These are phyloP conservation scores for Chironomus striatipennis DNA, from an alignment of 1,140 invertebrate genomes.

Conservation along the genomic window DNA sequence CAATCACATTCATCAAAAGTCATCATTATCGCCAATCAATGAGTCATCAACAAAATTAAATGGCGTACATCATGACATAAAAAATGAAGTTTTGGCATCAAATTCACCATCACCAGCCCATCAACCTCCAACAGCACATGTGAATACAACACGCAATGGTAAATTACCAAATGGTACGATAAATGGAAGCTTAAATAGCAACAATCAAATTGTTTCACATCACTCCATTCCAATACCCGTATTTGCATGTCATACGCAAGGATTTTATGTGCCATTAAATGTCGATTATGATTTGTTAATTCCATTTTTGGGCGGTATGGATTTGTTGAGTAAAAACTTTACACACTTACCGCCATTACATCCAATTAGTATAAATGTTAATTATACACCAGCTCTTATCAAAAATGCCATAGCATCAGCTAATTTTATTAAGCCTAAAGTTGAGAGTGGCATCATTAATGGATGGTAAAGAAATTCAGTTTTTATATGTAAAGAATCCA, in stretches of 20 bases:
- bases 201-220: conserved; percentile 32
- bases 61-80: not conserved
- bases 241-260: conserved; percentile 73
- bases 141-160: conserved; percentile 20
- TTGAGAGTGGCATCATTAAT: not conserved
- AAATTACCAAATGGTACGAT: conserved; percentile 28
- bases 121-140: conserved; percentile 26
- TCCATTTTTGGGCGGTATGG: conserved; percentile 55
- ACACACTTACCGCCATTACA: conserved; percentile 56
- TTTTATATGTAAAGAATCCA: not conserved
- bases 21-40: not conserved
- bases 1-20: not conserved
- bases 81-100: conserved; percentile 7
- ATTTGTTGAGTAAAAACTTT: conserved; percentile 45
- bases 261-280: conserved; percentile 86
- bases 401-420: conserved; percentile 13
- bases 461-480: conserved; percentile 20
- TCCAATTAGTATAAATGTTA: conserved; percentile 85
- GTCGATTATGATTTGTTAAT: conserved; percentile 67
- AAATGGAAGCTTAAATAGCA: conserved; percentile 32
- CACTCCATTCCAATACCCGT: conserved; percentile 53
- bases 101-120: conserved; percentile 29
- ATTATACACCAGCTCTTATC: conserved; percentile 46
- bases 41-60: not conserved
- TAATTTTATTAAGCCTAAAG: conserved; percentile 16